A percentile compares a stretch with the other conserved stretches of the same genome.
These are phyloP conservation scores for Thymallus thymallus DNA, from an alignment of 2,113 vertebrate genomes.

Conservation along the genomic window DNA sequence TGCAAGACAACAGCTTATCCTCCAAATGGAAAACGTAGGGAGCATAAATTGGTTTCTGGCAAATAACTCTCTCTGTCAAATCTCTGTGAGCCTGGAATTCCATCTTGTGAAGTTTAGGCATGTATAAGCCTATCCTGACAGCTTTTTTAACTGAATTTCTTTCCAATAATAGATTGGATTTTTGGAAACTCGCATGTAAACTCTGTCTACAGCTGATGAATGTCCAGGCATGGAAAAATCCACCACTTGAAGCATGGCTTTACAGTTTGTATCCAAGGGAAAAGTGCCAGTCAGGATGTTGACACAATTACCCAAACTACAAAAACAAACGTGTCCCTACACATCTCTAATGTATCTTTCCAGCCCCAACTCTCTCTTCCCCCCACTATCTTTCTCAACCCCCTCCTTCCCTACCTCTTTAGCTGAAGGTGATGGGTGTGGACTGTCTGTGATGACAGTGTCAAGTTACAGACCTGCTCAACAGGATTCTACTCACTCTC, in stretches of 20 bases:
- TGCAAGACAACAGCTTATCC: too few species aligned
- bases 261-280: neutral
- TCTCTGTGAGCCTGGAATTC: too few species aligned
- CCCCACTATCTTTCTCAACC: neutral
- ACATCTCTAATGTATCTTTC: neutral
- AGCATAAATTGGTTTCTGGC: too few species aligned
- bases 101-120: too few species aligned
- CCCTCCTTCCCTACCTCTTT: neutral
- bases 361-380: neutral
- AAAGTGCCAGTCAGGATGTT: neutral
- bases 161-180: neutral
- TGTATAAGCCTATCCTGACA: too few species aligned
- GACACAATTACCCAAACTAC: neutral
- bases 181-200: neutral
- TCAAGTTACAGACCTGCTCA: constrained; percentile 51
- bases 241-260: neutral
- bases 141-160: too few species aligned
- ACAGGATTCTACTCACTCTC: neutral
- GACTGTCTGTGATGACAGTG: constrained; percentile 14
- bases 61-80: too few species aligned
- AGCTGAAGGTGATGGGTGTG: constrained; percentile 35
- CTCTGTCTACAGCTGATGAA: neutral
- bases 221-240: neutral
- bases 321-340: neutral
- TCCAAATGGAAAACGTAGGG: too few species aligned